A percentile compares a stretch with the other conserved stretches of the same genome.
These are phyloP conservation scores for Melinaea menophilus DNA, from an alignment of 2,888 invertebrate species.

Conservation along the genomic window DNA sequence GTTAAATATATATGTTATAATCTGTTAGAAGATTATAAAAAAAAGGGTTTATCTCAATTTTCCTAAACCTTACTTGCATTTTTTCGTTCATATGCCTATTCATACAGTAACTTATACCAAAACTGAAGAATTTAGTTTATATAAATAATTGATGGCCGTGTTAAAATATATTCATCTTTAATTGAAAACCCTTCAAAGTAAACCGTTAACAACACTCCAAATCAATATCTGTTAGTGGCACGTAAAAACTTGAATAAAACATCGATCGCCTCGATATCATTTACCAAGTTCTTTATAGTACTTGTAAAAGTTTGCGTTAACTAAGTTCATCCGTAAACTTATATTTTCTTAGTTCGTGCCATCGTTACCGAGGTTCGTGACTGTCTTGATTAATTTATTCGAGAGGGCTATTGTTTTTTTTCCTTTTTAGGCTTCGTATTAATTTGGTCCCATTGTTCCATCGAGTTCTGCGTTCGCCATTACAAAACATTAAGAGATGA, in stretches of 20 bases:
- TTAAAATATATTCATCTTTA: not conserved
- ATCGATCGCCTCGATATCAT: constrained; percentile 50
- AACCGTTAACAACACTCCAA: not conserved
- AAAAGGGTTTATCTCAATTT: too few relatives aligned
- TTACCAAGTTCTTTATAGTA: constrained; percentile 42
- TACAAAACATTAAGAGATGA: constrained; percentile 23
- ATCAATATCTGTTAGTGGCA: constrained; percentile 4
- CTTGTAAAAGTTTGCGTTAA: constrained; percentile 40
- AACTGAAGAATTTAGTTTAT: too few relatives aligned
- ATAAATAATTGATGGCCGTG: too few relatives aligned
- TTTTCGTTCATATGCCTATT: too few relatives aligned
- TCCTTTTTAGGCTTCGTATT: constrained; percentile 32
- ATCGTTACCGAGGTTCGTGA: constrained; percentile 70
- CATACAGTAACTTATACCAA: too few relatives aligned
- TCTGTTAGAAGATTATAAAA: too few relatives aligned
- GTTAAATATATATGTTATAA: too few relatives aligned
- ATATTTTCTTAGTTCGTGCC: constrained; percentile 60
- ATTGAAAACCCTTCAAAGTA: not conserved
- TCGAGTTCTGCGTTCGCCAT: constrained; percentile 18
- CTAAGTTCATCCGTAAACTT: constrained; percentile 52
- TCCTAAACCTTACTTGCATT: too few relatives aligned
- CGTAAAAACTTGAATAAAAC: constrained; percentile 49
- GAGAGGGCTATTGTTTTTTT: constrained; percentile 52
- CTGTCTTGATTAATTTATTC: constrained; percentile 68
- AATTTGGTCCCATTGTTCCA: constrained; percentile 30